These are phyloP conservation scores for Atractosteus spatula DNA, from an alignment of 2,113 vertebrate species.

Conservation along the genomic window DNA sequence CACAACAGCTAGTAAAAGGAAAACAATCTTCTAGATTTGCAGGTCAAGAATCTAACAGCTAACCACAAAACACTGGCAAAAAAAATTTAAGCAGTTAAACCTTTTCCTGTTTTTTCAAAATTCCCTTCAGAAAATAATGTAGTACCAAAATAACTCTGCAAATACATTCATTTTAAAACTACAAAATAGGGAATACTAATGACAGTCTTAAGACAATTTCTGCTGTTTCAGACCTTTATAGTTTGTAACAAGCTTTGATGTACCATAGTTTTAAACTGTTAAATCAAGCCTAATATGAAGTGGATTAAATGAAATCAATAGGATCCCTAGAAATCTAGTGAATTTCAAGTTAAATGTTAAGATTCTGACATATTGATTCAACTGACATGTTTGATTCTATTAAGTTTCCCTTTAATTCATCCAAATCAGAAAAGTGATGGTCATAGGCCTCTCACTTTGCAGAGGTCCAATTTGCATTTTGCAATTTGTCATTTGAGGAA, in stretches of 20 bases:
- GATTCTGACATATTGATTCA: too few species aligned
- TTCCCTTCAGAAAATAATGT: conserved; percentile 5
- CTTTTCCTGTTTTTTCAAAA: not conserved
- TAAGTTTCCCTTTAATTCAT: too few species aligned
- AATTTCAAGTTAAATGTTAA: not conserved
- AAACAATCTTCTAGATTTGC: not conserved
- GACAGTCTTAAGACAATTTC: not conserved
- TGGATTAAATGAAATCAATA: not conserved
- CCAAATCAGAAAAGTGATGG: not conserved
- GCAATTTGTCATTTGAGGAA: not conserved
- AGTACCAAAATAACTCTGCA: not conserved
- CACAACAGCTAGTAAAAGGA: not conserved
- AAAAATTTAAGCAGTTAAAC: conserved; percentile 7
- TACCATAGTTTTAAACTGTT: not conserved
- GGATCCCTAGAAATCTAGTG: not conserved
- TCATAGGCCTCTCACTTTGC: not conserved
- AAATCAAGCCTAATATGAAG: not conserved
- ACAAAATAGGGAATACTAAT: not conserved
- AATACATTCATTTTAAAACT: conserved; percentile 20
- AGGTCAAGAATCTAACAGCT: too few species aligned
- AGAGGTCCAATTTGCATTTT: not conserved
- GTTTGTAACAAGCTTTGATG: conserved; percentile 13
- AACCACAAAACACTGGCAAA: not conserved
- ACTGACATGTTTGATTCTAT: too few species aligned
- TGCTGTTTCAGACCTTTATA: not conserved